Evolutionary conservation across 2,888 invertebrate genomes (phyloP), one percentile per base, ranked within the genome.

Genomic region (Oscheius myriophilus): DNA sequence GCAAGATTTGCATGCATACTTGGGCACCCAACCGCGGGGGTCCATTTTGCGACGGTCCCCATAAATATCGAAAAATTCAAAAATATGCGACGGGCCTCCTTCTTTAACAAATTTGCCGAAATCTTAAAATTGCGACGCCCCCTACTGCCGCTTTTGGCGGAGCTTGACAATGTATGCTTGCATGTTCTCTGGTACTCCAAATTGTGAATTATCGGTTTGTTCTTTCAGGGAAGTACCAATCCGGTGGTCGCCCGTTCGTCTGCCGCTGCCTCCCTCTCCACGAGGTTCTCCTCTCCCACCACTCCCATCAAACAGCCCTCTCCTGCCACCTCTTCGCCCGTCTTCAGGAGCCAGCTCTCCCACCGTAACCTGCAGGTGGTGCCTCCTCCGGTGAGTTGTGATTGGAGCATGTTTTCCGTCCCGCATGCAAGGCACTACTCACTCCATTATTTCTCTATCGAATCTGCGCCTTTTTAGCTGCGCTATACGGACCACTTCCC

Each of bases 261-360:
- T 26, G 52, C 43, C 7, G 25, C 41, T 4, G 18, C 25, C 14
- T 33, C 45, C 25, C 21, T 45, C 18, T 63, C 68, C 12, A 61
- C 75, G 14, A 63, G 75, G 9, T 81, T 76, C 63, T 73, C 80
- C 12, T 81, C 81, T 0, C 82, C 84, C 6, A 85, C 85, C 0
- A 85, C 85, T 26, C 85, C 85, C 12, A 82, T 85, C 43, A 85
- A 78, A 33, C 76, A 52, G 23, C 53, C 55, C 33, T 61, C 67
- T 1, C 54, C 67, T 0, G n/a, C 51, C 11, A 42, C 53, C 9
- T 53, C 59, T 21, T 54, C 69, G 41, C 49, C 63, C 2, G 42
- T 45, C 14, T 67, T 43, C 41, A 57, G 52, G 58, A 49, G 43
- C 45, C 49, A 57, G 42, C 41, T 67, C 18, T 18, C 46, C 49